Evolutionary conservation across 2,888 invertebrate species (phyloP).

Genomic region (Amaurobius ferox): DNA sequence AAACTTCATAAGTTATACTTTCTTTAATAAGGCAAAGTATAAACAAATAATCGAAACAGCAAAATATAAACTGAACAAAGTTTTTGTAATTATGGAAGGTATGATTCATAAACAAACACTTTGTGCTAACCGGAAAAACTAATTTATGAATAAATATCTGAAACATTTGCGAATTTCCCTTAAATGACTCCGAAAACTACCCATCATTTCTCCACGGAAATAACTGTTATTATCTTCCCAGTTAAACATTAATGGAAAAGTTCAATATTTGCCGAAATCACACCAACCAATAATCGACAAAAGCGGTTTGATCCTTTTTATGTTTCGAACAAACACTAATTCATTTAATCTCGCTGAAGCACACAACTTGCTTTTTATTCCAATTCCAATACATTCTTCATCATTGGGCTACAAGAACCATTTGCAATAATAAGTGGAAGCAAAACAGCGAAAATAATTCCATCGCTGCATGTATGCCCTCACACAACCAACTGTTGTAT

Average conservation of each 20-base stretch:
- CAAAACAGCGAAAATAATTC: constrained; percentile 16
- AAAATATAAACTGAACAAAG: too few relatives aligned
- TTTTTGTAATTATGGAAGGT: too few relatives aligned
- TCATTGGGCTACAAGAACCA: neutral
- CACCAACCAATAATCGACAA: constrained; percentile 9
- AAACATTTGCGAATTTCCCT: constrained; percentile 4
- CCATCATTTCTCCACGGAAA: neutral
- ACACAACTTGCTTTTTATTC: neutral
- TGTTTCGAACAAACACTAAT: constrained; percentile 8
- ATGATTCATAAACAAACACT: too few relatives aligned
- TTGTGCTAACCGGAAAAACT: neutral
- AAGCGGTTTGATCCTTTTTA: constrained; percentile 14
- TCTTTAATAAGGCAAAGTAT: too few relatives aligned
- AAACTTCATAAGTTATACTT: too few relatives aligned
- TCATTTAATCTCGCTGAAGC: neutral
- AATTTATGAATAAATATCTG: neutral
- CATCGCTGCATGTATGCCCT: neutral
- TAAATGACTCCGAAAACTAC: constrained; percentile 10
- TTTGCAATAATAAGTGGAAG: constrained; percentile 18
- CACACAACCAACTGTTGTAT: constrained; percentile 63
- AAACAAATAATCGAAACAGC: too few relatives aligned
- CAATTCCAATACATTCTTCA: constrained; percentile 12
- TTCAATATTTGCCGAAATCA: constrained; percentile 16
- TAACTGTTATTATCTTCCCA: constrained; percentile 4
- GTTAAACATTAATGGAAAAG: constrained; percentile 14